These are phyloP conservation scores for Petrolisthes cinctipes DNA, from an alignment of 2,888 invertebrate species.

Conservation along the genomic window DNA sequence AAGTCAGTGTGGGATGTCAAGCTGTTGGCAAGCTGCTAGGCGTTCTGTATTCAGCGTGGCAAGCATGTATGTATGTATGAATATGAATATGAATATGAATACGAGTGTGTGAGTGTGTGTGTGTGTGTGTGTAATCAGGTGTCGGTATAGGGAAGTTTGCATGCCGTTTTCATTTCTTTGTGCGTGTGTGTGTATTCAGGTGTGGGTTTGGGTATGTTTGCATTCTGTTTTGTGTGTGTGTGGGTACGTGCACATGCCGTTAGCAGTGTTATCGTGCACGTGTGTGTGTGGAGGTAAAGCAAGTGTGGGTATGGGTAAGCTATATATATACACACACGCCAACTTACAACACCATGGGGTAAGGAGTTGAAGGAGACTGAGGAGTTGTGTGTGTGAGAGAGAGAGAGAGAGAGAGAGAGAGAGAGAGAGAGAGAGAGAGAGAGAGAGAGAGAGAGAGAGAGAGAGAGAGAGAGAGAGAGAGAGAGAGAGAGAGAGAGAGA, in stretches of 20 bases:
- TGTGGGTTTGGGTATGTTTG: neutral
- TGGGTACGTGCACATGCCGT: neutral
- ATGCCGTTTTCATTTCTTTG: neutral
- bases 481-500: slow-evolving; percentile 16
- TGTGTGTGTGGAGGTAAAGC: neutral
- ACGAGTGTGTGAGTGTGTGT: slow-evolving; percentile 2
- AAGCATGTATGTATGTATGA: neutral
- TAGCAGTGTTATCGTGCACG: neutral
- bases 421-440: neutral
- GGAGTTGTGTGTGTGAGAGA: neutral
- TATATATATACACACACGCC: neutral
- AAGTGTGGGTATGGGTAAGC: neutral
- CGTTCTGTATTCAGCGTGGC: neutral
- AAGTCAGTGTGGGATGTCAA: too few relatives aligned
- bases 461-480: slow-evolving; percentile 15
- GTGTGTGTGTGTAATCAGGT: neutral
- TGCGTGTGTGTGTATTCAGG: neutral
- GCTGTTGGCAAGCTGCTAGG: neutral
- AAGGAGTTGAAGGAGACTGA: neutral
- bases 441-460: slow-evolving; percentile 8
- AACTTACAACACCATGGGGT: neutral
- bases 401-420: slow-evolving; percentile 23
- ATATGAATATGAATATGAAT: neutral
- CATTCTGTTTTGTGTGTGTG: neutral
- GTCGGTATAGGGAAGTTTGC: neutral